These are phyloP conservation scores for Zele albiditarsus DNA, from an alignment of 2,888 invertebrate species.

Conservation along the genomic window DNA sequence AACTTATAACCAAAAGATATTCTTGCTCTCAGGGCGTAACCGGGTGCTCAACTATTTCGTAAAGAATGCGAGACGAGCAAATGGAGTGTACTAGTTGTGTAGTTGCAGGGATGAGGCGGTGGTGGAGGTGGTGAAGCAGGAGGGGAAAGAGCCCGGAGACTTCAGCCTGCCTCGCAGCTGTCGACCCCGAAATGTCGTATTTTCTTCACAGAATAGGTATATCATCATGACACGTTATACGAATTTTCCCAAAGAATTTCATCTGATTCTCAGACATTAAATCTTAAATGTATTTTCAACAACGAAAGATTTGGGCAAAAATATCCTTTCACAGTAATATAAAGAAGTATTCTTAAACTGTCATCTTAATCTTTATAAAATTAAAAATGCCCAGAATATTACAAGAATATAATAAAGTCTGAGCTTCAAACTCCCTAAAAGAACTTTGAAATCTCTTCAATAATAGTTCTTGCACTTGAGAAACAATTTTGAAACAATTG, in stretches of 20 bases:
- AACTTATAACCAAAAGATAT: slow-evolving; percentile 58
- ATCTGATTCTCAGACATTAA: background rate
- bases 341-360: too few relatives aligned
- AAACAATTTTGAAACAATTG: too few relatives aligned
- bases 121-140: slow-evolving; percentile 42
- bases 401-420: too few relatives aligned
- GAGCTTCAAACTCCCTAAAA: too few relatives aligned
- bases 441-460: too few relatives aligned
- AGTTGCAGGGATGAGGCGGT: slow-evolving; percentile 45
- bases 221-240: background rate
- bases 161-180: slow-evolving; percentile 67
- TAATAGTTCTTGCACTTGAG: too few relatives aligned
- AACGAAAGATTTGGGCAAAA: too few relatives aligned
- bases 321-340: too few relatives aligned
- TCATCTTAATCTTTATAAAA: too few relatives aligned
- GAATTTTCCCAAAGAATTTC: background rate
- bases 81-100: slow-evolving; percentile 55
- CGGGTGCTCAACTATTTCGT: slow-evolving; percentile 62
- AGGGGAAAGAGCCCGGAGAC: slow-evolving; percentile 33
- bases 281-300: background rate
- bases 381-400: too few relatives aligned
- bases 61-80: slow-evolving; percentile 69
- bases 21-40: slow-evolving; percentile 61
- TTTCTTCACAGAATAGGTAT: slow-evolving; percentile 25
- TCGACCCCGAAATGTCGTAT: slow-evolving; percentile 56